A percentile compares a stretch with the other conserved stretches of the same genome.
Evolutionary conservation across 2,797 vertebrate species (phyloP).

Genomic region (Anableps anableps): DNA sequence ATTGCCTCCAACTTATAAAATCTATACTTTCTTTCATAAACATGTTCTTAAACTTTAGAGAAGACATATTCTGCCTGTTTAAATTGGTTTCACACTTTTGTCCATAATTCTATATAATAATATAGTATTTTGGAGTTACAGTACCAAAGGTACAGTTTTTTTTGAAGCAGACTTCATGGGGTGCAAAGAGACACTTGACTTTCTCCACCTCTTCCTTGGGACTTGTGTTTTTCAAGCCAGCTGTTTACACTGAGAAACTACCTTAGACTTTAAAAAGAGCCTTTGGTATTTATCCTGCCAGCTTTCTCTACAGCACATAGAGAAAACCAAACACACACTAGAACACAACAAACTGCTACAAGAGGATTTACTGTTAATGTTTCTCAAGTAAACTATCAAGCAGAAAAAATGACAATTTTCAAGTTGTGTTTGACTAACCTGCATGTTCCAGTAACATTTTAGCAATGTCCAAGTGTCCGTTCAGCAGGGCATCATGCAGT

Average conservation of each 20-base stretch:
- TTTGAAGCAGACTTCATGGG: neutral
- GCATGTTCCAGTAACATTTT: slow-evolving; percentile 88
- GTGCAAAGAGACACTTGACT: neutral
- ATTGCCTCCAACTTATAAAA: neutral
- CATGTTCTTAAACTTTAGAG: neutral
- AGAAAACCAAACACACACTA: neutral
- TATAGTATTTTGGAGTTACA: neutral
- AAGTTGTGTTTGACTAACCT: slow-evolving; percentile 63
- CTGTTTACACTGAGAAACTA: neutral
- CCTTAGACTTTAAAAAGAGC: neutral
- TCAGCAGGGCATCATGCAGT: slow-evolving; percentile 90
- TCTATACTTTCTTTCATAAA: neutral
- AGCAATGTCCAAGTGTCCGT: slow-evolving; percentile 89
- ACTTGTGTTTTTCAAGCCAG: neutral
- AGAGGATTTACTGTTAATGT: neutral
- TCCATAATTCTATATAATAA: neutral
- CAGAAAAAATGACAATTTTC: neutral
- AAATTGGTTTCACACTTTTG: neutral
- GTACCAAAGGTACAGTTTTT: neutral
- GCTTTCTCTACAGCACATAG: neutral
- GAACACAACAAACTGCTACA: neutral
- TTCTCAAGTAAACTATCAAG: neutral
- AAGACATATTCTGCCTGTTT: neutral
- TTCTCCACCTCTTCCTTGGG: no score
- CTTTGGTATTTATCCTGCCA: neutral